These are phyloP conservation scores for Larimichthys crocea DNA, from an alignment of 2,113 vertebrate genomes.

Conservation along the genomic window DNA sequence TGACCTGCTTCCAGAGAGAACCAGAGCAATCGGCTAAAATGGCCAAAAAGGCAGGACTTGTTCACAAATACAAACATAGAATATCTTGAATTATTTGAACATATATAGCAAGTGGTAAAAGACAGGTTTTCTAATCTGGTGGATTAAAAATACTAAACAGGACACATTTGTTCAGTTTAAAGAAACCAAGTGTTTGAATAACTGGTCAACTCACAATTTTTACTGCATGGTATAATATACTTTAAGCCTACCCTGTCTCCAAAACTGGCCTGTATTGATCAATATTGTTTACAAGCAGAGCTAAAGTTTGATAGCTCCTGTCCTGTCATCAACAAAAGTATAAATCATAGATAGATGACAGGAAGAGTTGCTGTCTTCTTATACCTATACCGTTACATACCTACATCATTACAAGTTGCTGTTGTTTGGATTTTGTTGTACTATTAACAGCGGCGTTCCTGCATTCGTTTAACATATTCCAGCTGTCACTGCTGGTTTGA, in stretches of 20 bases:
- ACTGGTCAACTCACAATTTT: background rate
- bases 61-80: background rate
- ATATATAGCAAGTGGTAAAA: background rate
- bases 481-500: too few relatives aligned
- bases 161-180: background rate
- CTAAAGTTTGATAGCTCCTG: background rate
- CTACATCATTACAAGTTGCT: background rate
- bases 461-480: background rate
- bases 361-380: background rate
- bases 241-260: background rate
- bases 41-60: background rate
- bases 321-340: background rate
- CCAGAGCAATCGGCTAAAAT: background rate
- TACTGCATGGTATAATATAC: background rate
- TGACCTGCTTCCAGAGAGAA: slow-evolving; percentile 2
- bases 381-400: background rate
- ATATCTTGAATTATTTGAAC: background rate
- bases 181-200: background rate
- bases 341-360: background rate
- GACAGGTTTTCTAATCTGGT: background rate
- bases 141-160: background rate
- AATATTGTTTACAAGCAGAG: background rate
- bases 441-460: background rate
- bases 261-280: background rate
- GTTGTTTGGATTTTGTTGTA: background rate